phyloP scores from a whole-genome alignment of 53 echinoderm and acorn worm species.

The Holothuria scabra region DNA sequence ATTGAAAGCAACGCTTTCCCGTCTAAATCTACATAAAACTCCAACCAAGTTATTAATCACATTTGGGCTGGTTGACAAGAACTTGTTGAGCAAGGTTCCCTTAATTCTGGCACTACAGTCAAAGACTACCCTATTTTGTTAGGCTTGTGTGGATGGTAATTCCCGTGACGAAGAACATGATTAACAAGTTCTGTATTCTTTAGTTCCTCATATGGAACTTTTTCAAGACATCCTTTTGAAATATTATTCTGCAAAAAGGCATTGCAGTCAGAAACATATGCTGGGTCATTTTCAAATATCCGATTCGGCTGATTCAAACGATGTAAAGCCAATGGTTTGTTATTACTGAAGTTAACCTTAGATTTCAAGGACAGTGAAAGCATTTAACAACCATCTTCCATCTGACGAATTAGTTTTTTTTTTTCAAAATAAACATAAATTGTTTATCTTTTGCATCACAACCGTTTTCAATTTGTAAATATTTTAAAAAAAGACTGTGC shows the following conservation, averaged over 20 bases:
- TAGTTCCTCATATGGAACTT: neutral
- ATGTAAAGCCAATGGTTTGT: neutral
- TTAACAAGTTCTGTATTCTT: no score
- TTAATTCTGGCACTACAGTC: conserved; percentile 14
- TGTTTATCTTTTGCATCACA: no score
- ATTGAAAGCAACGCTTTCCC: no score
- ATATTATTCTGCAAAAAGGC: conserved; percentile 6
- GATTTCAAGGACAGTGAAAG: neutral
- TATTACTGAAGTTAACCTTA: neutral
- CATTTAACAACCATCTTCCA: neutral
- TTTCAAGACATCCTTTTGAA: neutral
- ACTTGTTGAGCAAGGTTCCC: neutral
- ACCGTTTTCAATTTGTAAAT: no score
- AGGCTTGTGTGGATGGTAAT: no score
- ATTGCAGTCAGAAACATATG: neutral
- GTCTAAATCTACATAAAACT: no score
- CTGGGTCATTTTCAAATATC: neutral
- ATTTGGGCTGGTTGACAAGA: no score
- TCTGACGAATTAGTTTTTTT: neutral
- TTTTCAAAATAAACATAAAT: no score
- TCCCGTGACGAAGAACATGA: no score
- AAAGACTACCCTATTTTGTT: neutral
- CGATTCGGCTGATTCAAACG: neutral
- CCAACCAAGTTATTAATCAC: conserved; percentile 39
- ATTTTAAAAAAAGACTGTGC: no score